Evolutionary conservation across 2,797 vertebrate species (phyloP), one percentile per base, ranked within the genome.

Genomic region (Merluccius polli): DNA sequence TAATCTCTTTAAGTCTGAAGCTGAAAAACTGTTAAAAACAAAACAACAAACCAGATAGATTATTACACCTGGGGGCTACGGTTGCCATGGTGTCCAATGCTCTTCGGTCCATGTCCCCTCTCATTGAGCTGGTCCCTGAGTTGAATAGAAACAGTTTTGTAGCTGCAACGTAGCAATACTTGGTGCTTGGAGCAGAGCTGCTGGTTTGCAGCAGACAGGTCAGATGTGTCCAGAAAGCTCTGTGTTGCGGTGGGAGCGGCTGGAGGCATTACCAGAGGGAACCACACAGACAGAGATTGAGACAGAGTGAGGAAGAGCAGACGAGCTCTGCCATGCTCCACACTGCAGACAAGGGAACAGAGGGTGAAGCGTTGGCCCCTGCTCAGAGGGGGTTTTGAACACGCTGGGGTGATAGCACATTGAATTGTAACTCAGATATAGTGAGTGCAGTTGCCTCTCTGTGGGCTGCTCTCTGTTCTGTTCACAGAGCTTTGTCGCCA

Each of bases 391-490:
- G 44, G 44, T 32, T 70, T n/a, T 67, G 70, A 32, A 75, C 27
- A 31, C 31, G 36, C 36, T 75, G 24, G 27, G 32, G 21, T 29
- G 29, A 70, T 65, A 74, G 10, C n/a, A 59, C 16, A 2, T 24
- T 75, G 67, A 36, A 44, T 9, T 52, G 15, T 38, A 78, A 78
- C 77, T 71, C 15, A 24, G 77, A 31, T 21, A 9, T 38, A 16
- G 36, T 27, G n/a, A n/a, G n/a, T 33, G 30, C 41, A 35, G 24
- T 72, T 30, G 31, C 24, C 71, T 59, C 11, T 72, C 5, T 8
- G 48, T 8, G 48, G 21, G 48, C 38, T 67, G 73, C 15, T 69
- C 10, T 75, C 59, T 75, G 48, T 35, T 30, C 38, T n/a, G 18
- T 70, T n/a, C 48, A 59, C 6, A n/a, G 48, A 59, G 48, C 48